Percentiles rank a stretch among this genome's conserved stretches.
These are phyloP conservation scores for Mobula hypostoma DNA, from an alignment of 2,113 vertebrate genomes.

Conservation along the genomic window DNA sequence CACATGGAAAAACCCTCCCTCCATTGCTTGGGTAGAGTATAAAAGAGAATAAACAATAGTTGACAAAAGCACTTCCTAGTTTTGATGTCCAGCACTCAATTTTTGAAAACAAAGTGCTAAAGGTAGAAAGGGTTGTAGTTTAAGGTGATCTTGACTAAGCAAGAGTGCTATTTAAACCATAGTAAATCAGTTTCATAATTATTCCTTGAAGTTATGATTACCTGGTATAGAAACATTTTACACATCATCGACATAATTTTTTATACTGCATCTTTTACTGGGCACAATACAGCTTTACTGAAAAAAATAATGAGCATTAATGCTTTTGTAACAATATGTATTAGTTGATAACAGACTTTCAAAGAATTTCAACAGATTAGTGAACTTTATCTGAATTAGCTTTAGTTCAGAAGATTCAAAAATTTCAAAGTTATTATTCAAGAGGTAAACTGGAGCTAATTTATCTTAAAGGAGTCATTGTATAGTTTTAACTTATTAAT, in stretches of 20 bases:
- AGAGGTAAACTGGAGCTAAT: not conserved
- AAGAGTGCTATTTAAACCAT: not conserved
- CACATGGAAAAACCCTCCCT: not conserved
- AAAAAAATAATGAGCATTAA: not conserved
- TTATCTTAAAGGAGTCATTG: not conserved
- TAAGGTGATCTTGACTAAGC: not conserved
- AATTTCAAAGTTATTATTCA: not conserved
- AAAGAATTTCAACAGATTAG: constrained; percentile 8
- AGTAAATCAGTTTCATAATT: not conserved
- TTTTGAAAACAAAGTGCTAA: not conserved
- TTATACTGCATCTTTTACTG: not conserved
- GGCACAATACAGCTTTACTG: not conserved
- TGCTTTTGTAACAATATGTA: not conserved
- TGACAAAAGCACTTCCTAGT: not conserved
- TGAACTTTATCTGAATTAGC: not conserved
- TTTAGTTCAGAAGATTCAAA: not conserved
- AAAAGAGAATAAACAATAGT: not conserved
- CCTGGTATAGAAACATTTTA: not conserved
- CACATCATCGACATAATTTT: not conserved
- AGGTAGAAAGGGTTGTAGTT: not conserved
- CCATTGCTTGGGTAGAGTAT: not conserved
- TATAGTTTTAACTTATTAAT: constrained; percentile 24
- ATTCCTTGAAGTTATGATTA: not conserved
- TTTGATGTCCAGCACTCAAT: not conserved
- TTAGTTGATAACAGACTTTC: not conserved